phyloP scores from a whole-genome alignment of 2,888 invertebrate genomes.

The Boloria euphrosyne region DNA sequence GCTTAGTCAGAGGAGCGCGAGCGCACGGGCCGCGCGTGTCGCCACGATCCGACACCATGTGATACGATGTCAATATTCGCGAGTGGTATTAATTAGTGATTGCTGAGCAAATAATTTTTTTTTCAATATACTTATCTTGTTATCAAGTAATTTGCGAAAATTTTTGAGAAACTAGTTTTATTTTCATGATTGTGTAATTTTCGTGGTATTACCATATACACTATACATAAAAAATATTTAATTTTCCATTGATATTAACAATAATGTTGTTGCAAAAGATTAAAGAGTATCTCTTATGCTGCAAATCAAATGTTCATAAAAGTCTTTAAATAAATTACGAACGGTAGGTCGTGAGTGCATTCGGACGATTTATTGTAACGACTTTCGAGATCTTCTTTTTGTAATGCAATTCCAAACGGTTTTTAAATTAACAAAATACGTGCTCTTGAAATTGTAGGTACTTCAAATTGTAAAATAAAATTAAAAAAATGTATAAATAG shows the following conservation, averaged over 20 bases:
- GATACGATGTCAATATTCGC: conserved; percentile 35
- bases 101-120: conserved; percentile 47
- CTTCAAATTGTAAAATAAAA: too few species aligned
- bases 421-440: conserved; percentile 34
- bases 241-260: too few species aligned
- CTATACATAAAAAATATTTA: not conserved
- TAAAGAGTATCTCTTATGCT: conserved; percentile 20
- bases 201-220: not conserved
- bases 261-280: conserved; percentile 14
- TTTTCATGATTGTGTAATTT: not conserved
- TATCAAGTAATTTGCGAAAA: too few species aligned
- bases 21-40: conserved; percentile 69
- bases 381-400: conserved; percentile 58
- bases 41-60: conserved; percentile 27
- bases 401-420: conserved; percentile 52
- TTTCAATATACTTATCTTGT: not conserved
- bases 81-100: conserved; percentile 37
- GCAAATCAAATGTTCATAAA: conserved; percentile 42
- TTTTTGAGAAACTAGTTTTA: too few species aligned
- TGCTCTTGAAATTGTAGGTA: not conserved
- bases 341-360: conserved; percentile 62
- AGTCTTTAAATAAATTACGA: conserved; percentile 51
- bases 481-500: too few species aligned
- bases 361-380: conserved; percentile 68
- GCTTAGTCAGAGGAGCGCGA: conserved; percentile 72